Evolutionary conservation across 2,888 invertebrate genomes (phyloP), one percentile per base, ranked within the genome.

Genomic region (Hoplodrina ambigua): DNA sequence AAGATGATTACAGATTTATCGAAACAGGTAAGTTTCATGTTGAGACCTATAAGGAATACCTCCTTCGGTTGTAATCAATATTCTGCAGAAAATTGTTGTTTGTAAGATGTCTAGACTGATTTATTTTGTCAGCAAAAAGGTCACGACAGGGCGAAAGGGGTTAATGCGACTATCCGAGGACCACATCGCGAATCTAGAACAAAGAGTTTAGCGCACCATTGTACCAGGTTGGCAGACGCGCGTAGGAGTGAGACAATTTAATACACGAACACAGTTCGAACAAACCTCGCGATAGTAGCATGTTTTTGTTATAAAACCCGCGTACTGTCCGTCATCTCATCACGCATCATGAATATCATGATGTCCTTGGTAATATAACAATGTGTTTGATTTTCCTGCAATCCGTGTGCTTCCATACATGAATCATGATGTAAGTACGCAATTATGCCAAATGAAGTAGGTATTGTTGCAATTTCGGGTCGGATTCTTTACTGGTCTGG

Each of bases 211-310:
- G 58, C 50, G 44, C 54, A 60, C 17, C 56, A 67, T 15, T 72
- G 87, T 91, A 91, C 90, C 85, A 89, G 89, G 89, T 73, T 79
- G 17, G 53, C 90, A 90, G 85, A 84, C 81, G 55, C 69, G 82
- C 79, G 90, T 90, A 89, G 89, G 90, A 87, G 90, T 86, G 49
- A 72, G 72, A 63, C 84, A 77, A 84, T 85, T 84, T 76, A 81
- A 72, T 75, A 57, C 82, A 75, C 81, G 86, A 86, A 80, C 83
- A 78, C 82, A 84, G 73, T 83, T 76, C 76, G 77, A 75, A 69
- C 59, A 55, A 50, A 60, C 82, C 69, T 74, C 83, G 84, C 78
- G 85, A 82, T 87, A 86, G 87, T 80, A 82, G 86, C 87, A 80
- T 87, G 91, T 89, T 80, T 90, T 89, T 85, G 84, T 83, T 72